These are phyloP conservation scores for Aplidium turbinatum DNA, from an alignment of 23 tunicate species.

Conservation along the genomic window DNA sequence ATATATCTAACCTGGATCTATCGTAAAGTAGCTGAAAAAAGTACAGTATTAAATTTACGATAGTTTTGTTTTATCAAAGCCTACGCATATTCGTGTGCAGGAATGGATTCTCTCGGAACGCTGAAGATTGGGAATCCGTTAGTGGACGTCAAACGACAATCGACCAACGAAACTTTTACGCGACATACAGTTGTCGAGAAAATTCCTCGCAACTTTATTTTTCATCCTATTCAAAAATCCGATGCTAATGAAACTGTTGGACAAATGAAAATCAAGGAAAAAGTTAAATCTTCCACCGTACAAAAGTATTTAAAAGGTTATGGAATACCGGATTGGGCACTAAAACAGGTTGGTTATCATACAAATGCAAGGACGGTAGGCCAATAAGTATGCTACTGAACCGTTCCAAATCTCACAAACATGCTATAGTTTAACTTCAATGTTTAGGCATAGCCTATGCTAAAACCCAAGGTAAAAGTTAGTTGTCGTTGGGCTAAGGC, in stretches of 20 bases:
- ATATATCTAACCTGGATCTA: too few species aligned
- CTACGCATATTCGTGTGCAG: slow-evolving; percentile 28
- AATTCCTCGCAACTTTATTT: slow-evolving; percentile 76
- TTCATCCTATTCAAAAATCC: slow-evolving; percentile 31
- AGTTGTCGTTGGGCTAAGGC: too few species aligned
- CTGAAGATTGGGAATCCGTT: slow-evolving; percentile 62
- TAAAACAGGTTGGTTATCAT: slow-evolving; percentile 52
- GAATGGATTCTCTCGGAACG: slow-evolving; percentile 82
- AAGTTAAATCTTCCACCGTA: slow-evolving; percentile 33
- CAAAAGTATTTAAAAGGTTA: slow-evolving; percentile 33
- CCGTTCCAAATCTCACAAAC: too few species aligned
- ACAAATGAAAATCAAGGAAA: slow-evolving; percentile 13
- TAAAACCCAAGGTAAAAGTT: too few species aligned
- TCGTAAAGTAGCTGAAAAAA: too few species aligned
- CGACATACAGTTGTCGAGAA: slow-evolving; percentile 73
- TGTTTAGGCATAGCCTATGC: too few species aligned
- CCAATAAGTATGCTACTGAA: too few species aligned
- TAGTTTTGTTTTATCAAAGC: too few species aligned
- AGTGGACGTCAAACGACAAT: slow-evolving; percentile 28
- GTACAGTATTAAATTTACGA: too few species aligned
- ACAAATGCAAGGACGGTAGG: neutral
- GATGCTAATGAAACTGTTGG: neutral
- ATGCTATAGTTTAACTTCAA: too few species aligned
- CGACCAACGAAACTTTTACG: slow-evolving; percentile 48
- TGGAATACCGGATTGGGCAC: slow-evolving; percentile 60